Evolutionary conservation across 2,888 invertebrate genomes (phyloP).

Genomic region (Xestia rhomboidea): DNA sequence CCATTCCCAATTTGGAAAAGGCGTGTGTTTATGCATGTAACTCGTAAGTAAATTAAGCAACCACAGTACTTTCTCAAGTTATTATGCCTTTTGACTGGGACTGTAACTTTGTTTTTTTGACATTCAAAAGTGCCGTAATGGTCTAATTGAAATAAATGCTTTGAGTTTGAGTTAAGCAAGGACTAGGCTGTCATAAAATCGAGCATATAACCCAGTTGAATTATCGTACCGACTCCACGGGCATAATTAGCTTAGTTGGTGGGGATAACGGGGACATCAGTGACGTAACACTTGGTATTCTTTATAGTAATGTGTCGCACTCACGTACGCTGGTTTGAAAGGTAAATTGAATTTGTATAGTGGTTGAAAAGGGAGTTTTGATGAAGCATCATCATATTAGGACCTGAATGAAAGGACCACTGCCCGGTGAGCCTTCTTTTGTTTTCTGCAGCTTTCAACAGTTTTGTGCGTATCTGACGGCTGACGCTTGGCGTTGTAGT

Average conservation of each 20-base stretch:
- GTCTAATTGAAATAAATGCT: too few relatives aligned
- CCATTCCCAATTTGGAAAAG: neutral
- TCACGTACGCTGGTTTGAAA: constrained; percentile 18
- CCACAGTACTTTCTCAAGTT: too few relatives aligned
- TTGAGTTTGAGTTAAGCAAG: too few relatives aligned
- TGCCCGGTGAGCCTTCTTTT: neutral
- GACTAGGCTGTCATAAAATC: constrained; percentile 30
- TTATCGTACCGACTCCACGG: constrained; percentile 41
- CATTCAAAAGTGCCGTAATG: too few relatives aligned
- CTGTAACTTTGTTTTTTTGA: too few relatives aligned
- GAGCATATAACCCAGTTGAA: constrained; percentile 41
- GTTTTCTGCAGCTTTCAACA: neutral
- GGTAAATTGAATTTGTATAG: neutral
- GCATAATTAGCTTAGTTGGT: constrained; percentile 53
- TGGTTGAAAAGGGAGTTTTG: neutral
- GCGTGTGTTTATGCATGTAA: neutral
- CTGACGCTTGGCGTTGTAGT: neutral
- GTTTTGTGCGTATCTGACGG: neutral
- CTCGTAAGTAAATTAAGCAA: too few relatives aligned
- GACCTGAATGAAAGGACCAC: neutral
- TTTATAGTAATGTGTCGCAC: constrained; percentile 39
- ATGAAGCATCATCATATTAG: neutral
- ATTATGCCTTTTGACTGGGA: too few relatives aligned
- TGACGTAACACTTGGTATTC: constrained; percentile 46
- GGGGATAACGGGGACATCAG: constrained; percentile 52